Evolutionary conservation across 2,113 vertebrate genomes (phyloP), one percentile per base, ranked within the genome.

Genomic region (Anoplopoma fimbria): DNA sequence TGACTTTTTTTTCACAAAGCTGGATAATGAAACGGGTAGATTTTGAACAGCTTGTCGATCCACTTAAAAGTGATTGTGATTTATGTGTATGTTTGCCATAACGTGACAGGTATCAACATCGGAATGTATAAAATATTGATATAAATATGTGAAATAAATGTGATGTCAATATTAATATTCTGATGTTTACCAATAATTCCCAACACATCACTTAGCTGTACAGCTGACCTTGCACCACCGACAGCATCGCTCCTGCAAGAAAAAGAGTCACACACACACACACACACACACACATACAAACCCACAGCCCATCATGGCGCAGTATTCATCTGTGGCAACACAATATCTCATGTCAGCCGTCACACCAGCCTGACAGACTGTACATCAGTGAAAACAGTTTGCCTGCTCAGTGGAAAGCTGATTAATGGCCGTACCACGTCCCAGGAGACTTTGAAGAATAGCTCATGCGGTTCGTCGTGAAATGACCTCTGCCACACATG

Each of bases 261-360:
- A 25, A 73, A 70, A 68, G 69, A 76, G 49, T 34, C 55, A 27
- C 23, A 40, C 31, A 34, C 7, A 34, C 62, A 71, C 57, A 47
- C 40, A 57, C 61, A 34, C 83, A 70, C 40, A 33, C 49, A 53
- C 45, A 69, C 21, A 4, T 12, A 27, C 55, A 67, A 33, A 70
- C 60, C 23, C 68, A 77, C 58, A 13, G 36, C 3, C 61, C 14
- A 27, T 75, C 80, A 47, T 14, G 57, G 36, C 55, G 85, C 68
- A 73, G 79, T 47, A 75, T 79, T 82, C 71, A 68, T 88, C 74
- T 55, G 38, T 69, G 84, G 88, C 75, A 55, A 78, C 74, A 64
- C 47, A 3, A 84, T 92, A 90, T 85, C 83, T 93, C 81, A 87
- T 31, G 71, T 92, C 81, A 76, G 81, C 45, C 81, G 12, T 83